Evolutionary conservation across 2,113 vertebrate genomes (phyloP).

Genomic region (Chauna torquata): DNA sequence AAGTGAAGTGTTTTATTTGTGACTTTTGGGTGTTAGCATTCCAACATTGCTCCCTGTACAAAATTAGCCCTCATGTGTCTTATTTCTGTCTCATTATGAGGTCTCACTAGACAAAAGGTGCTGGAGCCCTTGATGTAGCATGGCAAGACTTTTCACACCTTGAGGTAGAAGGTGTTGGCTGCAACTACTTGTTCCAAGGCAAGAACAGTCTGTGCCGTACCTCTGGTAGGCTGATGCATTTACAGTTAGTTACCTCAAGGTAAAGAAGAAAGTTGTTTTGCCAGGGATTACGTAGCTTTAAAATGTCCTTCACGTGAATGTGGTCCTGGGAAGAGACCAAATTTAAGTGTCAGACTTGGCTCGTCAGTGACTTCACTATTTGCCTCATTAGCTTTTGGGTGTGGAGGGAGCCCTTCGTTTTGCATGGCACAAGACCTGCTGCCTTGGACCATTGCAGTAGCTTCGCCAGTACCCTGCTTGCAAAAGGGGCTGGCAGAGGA

Average conservation of each 20-base stretch:
- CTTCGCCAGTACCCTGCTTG: neutral
- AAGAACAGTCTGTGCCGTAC: neutral
- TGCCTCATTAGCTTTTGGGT: neutral
- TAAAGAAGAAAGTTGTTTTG: conserved; percentile 28
- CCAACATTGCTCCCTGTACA: neutral
- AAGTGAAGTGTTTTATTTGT: neutral
- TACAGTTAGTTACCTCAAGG: conserved; percentile 29
- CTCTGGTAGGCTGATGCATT: neutral
- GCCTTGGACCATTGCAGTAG: neutral
- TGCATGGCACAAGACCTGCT: neutral
- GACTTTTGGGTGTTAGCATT: neutral
- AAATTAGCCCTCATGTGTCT: neutral
- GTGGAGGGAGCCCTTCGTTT: neutral
- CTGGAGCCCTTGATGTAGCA: neutral
- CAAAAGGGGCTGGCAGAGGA: neutral
- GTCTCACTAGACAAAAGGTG: neutral
- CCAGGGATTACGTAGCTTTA: neutral
- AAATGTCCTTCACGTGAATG: neutral
- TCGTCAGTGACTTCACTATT: neutral
- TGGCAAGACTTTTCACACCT: neutral
- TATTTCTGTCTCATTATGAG: neutral
- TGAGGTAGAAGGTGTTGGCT: neutral
- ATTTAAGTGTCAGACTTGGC: neutral
- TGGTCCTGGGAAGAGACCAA: neutral
- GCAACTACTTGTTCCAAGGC: neutral